phyloP scores from a whole-genome alignment of 2,797 vertebrate genomes.

The Hydrophis major region DNA sequence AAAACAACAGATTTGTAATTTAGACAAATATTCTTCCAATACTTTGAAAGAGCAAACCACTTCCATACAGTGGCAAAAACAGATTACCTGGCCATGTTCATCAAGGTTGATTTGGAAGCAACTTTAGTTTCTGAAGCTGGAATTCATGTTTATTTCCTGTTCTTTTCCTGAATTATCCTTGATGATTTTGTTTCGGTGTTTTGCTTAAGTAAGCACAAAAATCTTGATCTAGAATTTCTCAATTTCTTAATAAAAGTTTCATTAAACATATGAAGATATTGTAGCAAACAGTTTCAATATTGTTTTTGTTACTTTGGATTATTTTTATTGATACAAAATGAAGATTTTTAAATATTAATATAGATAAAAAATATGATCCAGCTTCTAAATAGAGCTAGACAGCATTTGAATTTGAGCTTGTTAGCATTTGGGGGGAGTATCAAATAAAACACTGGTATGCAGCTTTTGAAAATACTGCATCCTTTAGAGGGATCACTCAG shows the following conservation, averaged over 20 bases:
- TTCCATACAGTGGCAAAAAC: not conserved
- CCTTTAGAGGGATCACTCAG: not conserved
- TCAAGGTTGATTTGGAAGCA: not conserved
- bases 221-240: not conserved
- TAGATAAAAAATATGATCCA: not conserved
- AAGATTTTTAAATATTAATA: not conserved
- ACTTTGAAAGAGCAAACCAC: not conserved
- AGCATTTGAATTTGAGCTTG: not conserved
- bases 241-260: not conserved
- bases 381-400: not conserved
- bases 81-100: not conserved
- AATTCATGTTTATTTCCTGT: not conserved
- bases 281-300: not conserved
- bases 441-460: not conserved
- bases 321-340: not conserved
- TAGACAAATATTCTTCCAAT: not conserved
- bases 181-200: not conserved
- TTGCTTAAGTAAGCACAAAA: slow-evolving; percentile 10
- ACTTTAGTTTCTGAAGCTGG: not conserved
- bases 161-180: slow-evolving; percentile 25
- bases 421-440: not conserved
- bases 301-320: not conserved
- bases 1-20: not conserved
- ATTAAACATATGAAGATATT: not conserved
- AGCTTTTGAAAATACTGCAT: not conserved